Base-by-base conservation (phyloP, 2,888 invertebrate species). In the Diploptera punctata region DNA sequence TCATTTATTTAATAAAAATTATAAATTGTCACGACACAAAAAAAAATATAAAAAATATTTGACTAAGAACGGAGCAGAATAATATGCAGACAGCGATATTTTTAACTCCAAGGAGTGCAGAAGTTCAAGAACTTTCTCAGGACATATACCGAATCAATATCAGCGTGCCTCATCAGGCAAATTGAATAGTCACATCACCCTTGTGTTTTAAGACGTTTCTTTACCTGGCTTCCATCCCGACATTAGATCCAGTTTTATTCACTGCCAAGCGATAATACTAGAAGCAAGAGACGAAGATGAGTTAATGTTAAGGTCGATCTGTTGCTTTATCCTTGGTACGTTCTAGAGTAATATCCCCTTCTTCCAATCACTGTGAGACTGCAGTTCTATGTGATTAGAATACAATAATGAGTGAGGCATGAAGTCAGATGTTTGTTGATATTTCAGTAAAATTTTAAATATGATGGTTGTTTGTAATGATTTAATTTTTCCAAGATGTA, bases 361-460 rank as follows among this genome's bases (percentile, higher is more conserved):
- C 74, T 74, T 74, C 74, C 74, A 72, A 70, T 72, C 74, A 47
- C 24, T 67, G 29, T 72, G 71, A 73, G 74, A 74, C 72, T 72
- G 72, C 72, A 72, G 49, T 61, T 57, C 49, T 67, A 67, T 74
- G 72, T 74, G 70, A 72, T 70, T 72, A 74, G 74, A 71, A 74
- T 43, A 74, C 60, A 70, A 70, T 70, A 70, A 31, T 18, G 29
- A 72, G 43, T 62, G 72, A 74, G 72, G 68, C 67, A 72, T 72
- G 74, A 74, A 44, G 72, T 69, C 43, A 65, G 67, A 73, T 71
- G 75, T 76, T 76, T 76, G 76, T 76, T 76, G 73, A 76, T 73
- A 75, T 72, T 76, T 76, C 74, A 75, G 75, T 76, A 73, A 75
- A 75, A 72, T 74, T 76, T 76, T 76, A 74, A 76, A 73, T 74